A percentile compares a stretch with the other conserved stretches of the same genome.
Evolutionary conservation across 2,888 invertebrate species (phyloP).

Genomic region (Aethes cnicana): DNA sequence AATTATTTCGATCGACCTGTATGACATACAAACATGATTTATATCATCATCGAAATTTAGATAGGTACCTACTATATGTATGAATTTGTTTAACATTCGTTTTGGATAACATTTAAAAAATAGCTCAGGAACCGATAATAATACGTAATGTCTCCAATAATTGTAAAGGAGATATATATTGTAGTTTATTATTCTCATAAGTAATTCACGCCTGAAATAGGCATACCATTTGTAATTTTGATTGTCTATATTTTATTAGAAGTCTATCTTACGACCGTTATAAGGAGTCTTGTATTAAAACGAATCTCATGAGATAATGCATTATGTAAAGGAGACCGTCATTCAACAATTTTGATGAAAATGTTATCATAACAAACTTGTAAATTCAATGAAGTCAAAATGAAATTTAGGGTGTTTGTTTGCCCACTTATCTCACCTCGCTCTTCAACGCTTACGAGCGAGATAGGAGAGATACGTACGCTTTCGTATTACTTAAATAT

Average conservation of each 20-base stretch:
- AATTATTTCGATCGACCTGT: no score
- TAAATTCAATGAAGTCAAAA: conserved; percentile 20
- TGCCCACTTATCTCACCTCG: conserved; percentile 12
- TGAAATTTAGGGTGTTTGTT: not conserved
- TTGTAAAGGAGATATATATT: no score
- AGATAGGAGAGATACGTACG: conserved; percentile 45
- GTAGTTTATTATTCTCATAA: no score
- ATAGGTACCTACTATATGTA: no score
- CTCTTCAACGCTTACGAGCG: conserved; percentile 23
- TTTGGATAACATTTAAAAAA: no score
- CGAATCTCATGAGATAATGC: conserved; percentile 30
- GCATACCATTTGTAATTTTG: no score
- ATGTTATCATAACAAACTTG: conserved; percentile 20
- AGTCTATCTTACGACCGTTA: conserved; percentile 11
- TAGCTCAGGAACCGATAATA: no score
- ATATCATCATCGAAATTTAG: no score
- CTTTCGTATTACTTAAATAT: conserved; percentile 66
- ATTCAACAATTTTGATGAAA: conserved; percentile 3
- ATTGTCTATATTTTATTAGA: conserved; percentile 22
- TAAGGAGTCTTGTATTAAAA: conserved; percentile 12
- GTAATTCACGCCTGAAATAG: no score
- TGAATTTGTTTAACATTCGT: no score
- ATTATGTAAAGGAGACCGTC: conserved; percentile 21
- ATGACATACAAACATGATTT: no score
- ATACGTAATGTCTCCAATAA: no score